phyloP scores from a whole-genome alignment of 1,140 invertebrate species.

The Psix sp. region DNA sequence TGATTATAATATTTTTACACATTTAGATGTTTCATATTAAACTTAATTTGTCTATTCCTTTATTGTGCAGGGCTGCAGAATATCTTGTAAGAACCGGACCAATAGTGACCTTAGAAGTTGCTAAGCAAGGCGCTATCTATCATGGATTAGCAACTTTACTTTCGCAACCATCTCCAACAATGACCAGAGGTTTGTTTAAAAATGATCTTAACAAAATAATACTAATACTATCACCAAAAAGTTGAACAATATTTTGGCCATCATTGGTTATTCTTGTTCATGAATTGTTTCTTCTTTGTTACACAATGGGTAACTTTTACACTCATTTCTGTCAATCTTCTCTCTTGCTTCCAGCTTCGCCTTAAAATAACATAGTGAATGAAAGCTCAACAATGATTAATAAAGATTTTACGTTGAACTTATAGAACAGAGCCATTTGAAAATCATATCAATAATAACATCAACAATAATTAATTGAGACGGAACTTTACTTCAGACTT shows the following conservation, averaged over 20 bases:
- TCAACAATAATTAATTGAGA: too few species aligned
- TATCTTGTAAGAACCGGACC: slow-evolving; percentile 95
- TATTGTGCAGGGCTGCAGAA: slow-evolving; percentile 89
- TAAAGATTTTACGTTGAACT: not conserved
- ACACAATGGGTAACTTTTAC: slow-evolving; percentile 15
- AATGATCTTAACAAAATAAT: slow-evolving; percentile 2
- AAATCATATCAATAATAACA: too few species aligned
- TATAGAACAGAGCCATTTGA: too few species aligned
- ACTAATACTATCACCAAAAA: too few species aligned
- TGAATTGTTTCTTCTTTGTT: slow-evolving; percentile 5
- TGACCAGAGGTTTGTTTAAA: slow-evolving; percentile 84
- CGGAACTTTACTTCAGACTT: too few species aligned
- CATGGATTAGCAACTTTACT: slow-evolving; percentile 96
- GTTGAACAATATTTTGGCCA: too few species aligned
- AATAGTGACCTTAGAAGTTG: slow-evolving; percentile 95
- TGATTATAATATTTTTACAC: too few species aligned
- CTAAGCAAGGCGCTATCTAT: slow-evolving; percentile 97
- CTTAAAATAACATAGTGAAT: slow-evolving; percentile 19
- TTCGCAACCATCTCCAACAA: slow-evolving; percentile 91
- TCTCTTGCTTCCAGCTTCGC: slow-evolving; percentile 36
- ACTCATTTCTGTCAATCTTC: slow-evolving; percentile 12
- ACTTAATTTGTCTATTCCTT: slow-evolving; percentile 3
- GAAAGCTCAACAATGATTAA: slow-evolving; percentile 4
- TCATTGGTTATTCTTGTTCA: too few species aligned
- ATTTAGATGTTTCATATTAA: too few species aligned